Conservation (phyloP, 2,797 vertebrate species). For the Malurus splendens region DNA sequence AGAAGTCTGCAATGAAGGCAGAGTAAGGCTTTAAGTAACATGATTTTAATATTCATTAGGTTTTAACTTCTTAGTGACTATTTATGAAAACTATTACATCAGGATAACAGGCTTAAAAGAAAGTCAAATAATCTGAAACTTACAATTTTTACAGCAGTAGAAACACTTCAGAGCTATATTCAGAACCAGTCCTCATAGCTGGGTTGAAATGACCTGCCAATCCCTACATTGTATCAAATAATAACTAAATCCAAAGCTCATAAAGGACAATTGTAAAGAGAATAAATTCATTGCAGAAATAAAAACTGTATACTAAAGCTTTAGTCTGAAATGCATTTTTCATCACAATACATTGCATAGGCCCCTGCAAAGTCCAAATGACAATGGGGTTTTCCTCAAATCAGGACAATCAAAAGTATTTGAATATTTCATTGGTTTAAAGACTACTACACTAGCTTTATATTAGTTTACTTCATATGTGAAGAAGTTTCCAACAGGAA, state of each 20-base stretch:
- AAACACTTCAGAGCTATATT: not conserved
- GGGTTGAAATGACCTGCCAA: not conserved
- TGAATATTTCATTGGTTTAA: not conserved
- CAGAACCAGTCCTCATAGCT: not conserved
- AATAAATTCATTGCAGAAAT: not conserved
- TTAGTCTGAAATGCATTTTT: not conserved
- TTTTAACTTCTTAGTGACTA: conserved; percentile 29
- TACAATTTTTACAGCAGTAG: not conserved
- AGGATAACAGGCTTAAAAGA: not conserved
- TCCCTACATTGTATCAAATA: not conserved
- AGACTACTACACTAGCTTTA: not conserved
- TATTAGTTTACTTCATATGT: not conserved
- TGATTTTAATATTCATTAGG: conserved; percentile 44
- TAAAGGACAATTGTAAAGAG: not conserved
- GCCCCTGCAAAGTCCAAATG: not conserved
- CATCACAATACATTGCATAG: not conserved
- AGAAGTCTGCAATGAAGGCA: not conserved
- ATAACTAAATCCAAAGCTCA: not conserved
- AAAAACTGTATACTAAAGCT: not conserved
- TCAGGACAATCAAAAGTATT: not conserved
- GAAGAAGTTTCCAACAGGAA: not conserved
- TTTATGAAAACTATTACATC: conserved; percentile 15
- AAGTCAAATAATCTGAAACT: not conserved
- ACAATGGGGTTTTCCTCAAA: not conserved
- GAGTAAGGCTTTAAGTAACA: not conserved